These are phyloP conservation scores for Ciconia maguari DNA, from an alignment of 2,113 vertebrate genomes.

Conservation along the genomic window DNA sequence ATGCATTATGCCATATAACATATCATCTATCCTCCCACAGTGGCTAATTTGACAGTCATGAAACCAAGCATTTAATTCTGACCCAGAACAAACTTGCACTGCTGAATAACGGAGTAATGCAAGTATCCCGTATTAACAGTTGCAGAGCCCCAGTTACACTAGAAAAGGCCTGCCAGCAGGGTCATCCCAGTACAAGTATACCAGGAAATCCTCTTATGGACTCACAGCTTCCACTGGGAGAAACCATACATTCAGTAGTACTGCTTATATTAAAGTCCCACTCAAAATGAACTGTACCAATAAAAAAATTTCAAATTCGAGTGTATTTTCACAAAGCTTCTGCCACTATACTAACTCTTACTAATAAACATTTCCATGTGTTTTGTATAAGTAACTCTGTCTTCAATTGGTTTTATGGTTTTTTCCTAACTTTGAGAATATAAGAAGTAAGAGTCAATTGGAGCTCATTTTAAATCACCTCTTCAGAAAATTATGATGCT, in stretches of 20 bases:
- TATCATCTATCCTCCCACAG: not conserved
- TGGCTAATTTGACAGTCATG: not conserved
- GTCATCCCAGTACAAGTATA: not conserved
- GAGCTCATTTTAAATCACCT: not conserved
- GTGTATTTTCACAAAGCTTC: not conserved
- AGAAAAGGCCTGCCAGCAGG: not conserved
- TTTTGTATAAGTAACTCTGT: not conserved
- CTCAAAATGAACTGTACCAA: not conserved
- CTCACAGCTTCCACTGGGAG: not conserved
- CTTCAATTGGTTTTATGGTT: not conserved
- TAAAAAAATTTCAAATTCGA: not conserved
- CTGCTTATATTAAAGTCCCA: not conserved
- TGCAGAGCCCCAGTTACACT: not conserved
- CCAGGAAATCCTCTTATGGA: not conserved
- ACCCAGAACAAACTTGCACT: not conserved
- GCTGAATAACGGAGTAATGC: not conserved
- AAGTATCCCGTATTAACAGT: not conserved
- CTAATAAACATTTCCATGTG: not conserved
- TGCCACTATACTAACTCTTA: not conserved
- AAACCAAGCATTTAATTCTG: not conserved
- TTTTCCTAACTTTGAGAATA: not conserved
- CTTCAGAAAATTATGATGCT: not conserved
- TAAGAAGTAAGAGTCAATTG: not conserved
- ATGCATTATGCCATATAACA: not conserved
- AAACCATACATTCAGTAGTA: not conserved